Conservation (phyloP, 2,888 invertebrate genomes). For the Autographa pulchrina region DNA sequence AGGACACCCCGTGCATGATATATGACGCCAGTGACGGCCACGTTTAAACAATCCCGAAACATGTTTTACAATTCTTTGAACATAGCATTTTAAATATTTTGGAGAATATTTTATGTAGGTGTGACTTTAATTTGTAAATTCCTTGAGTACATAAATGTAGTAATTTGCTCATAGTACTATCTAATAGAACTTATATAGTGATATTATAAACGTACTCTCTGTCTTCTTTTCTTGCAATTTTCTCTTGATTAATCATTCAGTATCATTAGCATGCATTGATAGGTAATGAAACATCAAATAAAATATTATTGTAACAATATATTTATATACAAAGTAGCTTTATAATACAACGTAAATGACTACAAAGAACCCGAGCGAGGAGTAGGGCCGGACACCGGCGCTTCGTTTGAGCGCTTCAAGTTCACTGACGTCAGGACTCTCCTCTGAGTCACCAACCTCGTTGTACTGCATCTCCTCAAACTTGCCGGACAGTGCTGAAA, state of each 20-base stretch:
- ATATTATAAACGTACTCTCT: no score
- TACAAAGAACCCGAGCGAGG: slow-evolving; percentile 67
- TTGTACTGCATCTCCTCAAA: slow-evolving; percentile 87
- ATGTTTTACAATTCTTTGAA: slow-evolving; percentile 61
- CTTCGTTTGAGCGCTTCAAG: slow-evolving; percentile 85
- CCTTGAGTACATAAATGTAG: neutral
- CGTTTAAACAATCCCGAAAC: slow-evolving; percentile 66
- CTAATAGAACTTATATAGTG: no score
- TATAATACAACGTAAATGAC: slow-evolving; percentile 80
- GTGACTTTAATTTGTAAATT: neutral
- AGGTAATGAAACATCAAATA: slow-evolving; percentile 64
- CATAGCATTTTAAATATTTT: slow-evolving; percentile 54
- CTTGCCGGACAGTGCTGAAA: slow-evolving; percentile 84
- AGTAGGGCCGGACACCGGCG: slow-evolving; percentile 62
- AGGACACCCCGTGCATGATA: slow-evolving; percentile 77
- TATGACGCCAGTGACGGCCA: slow-evolving; percentile 73
- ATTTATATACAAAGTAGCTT: slow-evolving; percentile 85
- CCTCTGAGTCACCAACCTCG: slow-evolving; percentile 81
- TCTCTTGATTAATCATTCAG: no score
- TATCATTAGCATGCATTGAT: no score
- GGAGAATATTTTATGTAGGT: slow-evolving; percentile 13
- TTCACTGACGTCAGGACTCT: slow-evolving; percentile 84
- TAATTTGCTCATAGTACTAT: no score
- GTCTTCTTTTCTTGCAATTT: neutral
- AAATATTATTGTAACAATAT: slow-evolving; percentile 85